Evolutionary conservation across 53 echinoderm and acorn worm genomes (phyloP), one percentile per base, ranked within the genome.

Genomic region (Arbacia lixula): DNA sequence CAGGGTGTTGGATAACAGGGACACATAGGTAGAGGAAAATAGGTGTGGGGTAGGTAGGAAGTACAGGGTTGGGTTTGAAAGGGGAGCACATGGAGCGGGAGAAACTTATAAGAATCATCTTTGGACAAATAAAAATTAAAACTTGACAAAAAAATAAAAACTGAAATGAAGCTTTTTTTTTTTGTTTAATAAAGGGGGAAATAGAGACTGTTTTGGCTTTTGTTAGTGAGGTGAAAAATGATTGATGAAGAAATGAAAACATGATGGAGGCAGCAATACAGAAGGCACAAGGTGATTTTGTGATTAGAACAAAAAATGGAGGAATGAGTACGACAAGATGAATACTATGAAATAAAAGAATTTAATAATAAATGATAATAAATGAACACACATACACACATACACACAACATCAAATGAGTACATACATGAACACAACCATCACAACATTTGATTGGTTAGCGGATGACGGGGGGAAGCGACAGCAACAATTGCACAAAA

Each of bases 11-110:
- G 39, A 40, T 28, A 56, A 52, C 36, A 40, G 62, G 86, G 54
- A 77, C 53, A 55, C 8, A 14, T 8, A 33, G 42, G 46, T 14
- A 46, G 46, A 10, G 53, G 53, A 53, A 53, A 52, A 53, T 53
- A 50, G 53, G 53, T 8, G 14, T 10, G 46, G 46, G 46, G 46
- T 8, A 14, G 46, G 46, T 8, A 14, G 46, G 46, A 14, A 8
- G 46, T 46, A 46, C 8, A 14, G 12, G 57, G 54, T 57, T 77
- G 37, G 77, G 58, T 77, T 57, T 36, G 39, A 77, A 36, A 58
- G 14, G 77, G 77, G 58, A 57, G 77, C 77, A 77, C 77, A 77
- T 58, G 58, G 55, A 77, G 77, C 77, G 58, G 77, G 77, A 77
- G 22, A 77, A 77, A 75, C 75, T 75, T 75, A 75, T 43, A 75